Conservation (phyloP, 2,797 vertebrate genomes). For the Dicrostonyx torquatus region DNA sequence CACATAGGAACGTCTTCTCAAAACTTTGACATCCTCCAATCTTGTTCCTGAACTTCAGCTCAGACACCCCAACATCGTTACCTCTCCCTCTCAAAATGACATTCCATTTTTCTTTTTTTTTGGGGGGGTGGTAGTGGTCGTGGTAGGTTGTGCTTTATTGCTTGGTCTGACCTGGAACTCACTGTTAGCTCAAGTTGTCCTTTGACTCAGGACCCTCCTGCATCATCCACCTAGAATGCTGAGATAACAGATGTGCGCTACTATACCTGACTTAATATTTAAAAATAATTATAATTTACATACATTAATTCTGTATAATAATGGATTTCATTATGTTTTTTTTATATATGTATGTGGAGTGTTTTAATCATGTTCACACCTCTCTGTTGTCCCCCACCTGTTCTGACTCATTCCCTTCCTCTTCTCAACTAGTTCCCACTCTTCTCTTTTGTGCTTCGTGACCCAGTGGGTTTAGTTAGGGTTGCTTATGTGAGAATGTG, state of each 20-base stretch:
- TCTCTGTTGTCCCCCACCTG: too few species aligned
- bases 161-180: background rate
- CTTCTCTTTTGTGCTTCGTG: background rate
- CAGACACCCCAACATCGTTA: background rate
- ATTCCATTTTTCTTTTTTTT: background rate
- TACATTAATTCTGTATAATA: background rate
- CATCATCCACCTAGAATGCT: background rate
- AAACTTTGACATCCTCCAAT: background rate
- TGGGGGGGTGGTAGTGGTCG: background rate
- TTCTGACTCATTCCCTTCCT: background rate
- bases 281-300: background rate
- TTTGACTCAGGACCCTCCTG: background rate
- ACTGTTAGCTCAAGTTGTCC: background rate
- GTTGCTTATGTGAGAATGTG: background rate
- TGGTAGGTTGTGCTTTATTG: background rate
- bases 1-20: fast-evolving
- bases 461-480: background rate
- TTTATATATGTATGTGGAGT: background rate
- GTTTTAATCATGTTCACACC: too few species aligned
- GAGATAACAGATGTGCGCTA: background rate
- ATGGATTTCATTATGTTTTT: too few species aligned
- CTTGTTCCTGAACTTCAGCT: background rate
- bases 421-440: background rate
- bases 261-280: background rate
- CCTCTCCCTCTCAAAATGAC: background rate